phyloP scores from a whole-genome alignment of 1,140 invertebrate genomes.

The Halesus radiatus region DNA sequence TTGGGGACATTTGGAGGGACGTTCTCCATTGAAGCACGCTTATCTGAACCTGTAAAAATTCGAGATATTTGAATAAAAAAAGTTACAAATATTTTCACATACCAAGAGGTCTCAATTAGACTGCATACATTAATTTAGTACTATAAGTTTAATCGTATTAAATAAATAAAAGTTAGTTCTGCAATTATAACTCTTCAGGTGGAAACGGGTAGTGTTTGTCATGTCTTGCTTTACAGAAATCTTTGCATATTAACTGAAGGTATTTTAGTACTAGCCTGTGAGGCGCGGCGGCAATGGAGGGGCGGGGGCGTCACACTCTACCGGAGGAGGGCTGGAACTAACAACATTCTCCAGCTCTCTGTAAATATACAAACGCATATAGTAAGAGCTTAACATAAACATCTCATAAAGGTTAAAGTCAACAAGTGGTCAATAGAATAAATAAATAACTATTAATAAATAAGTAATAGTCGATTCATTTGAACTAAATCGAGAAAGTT shows the following conservation, averaged over 20 bases:
- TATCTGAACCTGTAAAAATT: slow-evolving; percentile 44
- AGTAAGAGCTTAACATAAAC: background rate
- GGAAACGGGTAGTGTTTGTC: background rate
- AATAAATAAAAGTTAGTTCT: background rate
- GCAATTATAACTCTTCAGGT: background rate
- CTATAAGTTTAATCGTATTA: too few relatives aligned
- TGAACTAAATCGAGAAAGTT: too few relatives aligned
- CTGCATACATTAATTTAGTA: too few relatives aligned
- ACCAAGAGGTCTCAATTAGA: too few relatives aligned
- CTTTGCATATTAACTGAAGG: background rate
- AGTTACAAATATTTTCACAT: too few relatives aligned
- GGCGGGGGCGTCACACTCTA: slow-evolving; percentile 38
- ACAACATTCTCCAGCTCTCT: slow-evolving; percentile 50
- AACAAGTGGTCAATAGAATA: too few relatives aligned
- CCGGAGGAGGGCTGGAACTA: slow-evolving; percentile 27
- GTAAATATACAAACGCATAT: background rate
- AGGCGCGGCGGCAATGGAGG: slow-evolving; percentile 52
- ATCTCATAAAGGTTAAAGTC: too few relatives aligned
- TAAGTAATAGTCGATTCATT: too few relatives aligned
- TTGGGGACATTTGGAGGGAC: slow-evolving; percentile 51
- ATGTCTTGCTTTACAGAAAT: too few relatives aligned
- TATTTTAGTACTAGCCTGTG: slow-evolving; percentile 20
- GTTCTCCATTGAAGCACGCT: slow-evolving; percentile 51
- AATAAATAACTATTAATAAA: too few relatives aligned
- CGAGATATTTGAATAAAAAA: too few relatives aligned